Conservation (phyloP, 2,888 invertebrate species). For the Rhogogaster chlorosoma region DNA sequence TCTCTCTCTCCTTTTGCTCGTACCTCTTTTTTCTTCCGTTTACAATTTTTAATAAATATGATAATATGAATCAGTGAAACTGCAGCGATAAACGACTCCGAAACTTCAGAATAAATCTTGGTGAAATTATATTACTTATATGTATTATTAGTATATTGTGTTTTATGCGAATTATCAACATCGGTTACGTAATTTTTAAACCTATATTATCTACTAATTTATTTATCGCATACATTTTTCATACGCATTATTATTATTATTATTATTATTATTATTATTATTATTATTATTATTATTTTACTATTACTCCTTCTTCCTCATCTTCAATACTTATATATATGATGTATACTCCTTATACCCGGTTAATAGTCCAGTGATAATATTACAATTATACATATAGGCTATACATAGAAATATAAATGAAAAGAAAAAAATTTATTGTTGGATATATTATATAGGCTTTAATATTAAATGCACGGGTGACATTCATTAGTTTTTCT, state of each 20-base stretch:
- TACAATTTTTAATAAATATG: background rate
- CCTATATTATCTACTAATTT: slow-evolving; percentile 13
- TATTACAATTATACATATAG: background rate
- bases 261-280: background rate
- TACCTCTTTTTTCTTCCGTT: background rate
- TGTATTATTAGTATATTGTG: background rate
- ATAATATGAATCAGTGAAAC: too few species aligned
- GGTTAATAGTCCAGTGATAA: background rate
- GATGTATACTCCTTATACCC: background rate
- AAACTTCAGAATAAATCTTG: too few species aligned
- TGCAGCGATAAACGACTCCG: too few species aligned
- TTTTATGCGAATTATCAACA: background rate
- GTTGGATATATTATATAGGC: background rate
- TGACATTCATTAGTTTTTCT: background rate
- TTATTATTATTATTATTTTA: background rate
- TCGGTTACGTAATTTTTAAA: background rate
- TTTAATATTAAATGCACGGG: background rate
- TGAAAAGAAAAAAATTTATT: background rate
- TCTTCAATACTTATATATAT: background rate
- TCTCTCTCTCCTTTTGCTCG: background rate
- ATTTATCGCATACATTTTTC: slow-evolving; percentile 14
- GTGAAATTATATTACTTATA: background rate
- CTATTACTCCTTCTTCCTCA: background rate
- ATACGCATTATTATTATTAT: slow-evolving; percentile 17
- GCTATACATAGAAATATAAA: background rate